These are phyloP conservation scores for Sinocyclocheilus maitianheensis DNA, from an alignment of 2,113 vertebrate species.

Conservation along the genomic window DNA sequence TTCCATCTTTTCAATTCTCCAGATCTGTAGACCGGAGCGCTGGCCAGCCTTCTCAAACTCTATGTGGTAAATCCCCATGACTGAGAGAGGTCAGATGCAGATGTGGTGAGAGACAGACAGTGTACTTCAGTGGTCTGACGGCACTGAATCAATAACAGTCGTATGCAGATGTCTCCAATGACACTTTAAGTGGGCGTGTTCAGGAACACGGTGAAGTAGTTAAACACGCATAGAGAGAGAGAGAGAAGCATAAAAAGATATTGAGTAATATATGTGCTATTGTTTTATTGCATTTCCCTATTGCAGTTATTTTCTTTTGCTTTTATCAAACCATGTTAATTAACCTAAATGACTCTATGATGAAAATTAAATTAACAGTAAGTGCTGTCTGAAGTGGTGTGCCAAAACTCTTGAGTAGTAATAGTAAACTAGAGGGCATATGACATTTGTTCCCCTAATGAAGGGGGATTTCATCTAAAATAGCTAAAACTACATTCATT, in stretches of 20 bases:
- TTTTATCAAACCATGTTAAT: not conserved
- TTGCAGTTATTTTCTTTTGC: not conserved
- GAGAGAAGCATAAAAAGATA: not conserved
- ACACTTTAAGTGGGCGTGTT: conserved; percentile 64
- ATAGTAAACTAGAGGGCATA: no score
- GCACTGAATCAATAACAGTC: conserved; percentile 55
- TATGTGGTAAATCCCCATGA: conserved; percentile 67
- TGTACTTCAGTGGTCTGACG: conserved; percentile 39
- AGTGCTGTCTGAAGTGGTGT: not conserved
- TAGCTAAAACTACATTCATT: not conserved
- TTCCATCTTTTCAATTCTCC: conserved; percentile 85
- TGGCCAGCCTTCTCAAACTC: conserved; percentile 80
- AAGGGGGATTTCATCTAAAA: not conserved
- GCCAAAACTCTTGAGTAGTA: no score
- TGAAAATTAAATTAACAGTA: not conserved
- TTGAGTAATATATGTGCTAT: not conserved
- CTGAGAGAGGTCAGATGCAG: not conserved
- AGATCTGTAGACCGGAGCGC: conserved; percentile 80
- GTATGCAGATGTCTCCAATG: conserved; percentile 38
- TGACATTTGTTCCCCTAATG: not conserved
- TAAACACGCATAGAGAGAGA: not conserved
- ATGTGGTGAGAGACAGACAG: conserved; percentile 1
- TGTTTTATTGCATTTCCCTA: not conserved
- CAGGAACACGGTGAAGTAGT: conserved; percentile 47
- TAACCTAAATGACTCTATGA: not conserved